Evolutionary conservation across 2,113 vertebrate species (phyloP).

Genomic region (Tachysurus vachellii): DNA sequence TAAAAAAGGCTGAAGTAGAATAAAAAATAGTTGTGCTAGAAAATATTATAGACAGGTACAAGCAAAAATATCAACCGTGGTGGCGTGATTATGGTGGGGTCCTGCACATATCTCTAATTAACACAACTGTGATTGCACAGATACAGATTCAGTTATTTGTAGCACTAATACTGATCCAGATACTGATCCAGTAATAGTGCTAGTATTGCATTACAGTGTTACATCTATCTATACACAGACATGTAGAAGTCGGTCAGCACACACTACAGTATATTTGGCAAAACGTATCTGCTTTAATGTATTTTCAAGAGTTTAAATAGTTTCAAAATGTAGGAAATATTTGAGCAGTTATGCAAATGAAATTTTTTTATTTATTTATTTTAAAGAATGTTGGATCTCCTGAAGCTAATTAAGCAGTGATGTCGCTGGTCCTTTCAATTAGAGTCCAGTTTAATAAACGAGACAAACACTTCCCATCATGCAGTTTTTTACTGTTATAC

Average conservation of each 20-base stretch:
- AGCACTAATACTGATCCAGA: neutral
- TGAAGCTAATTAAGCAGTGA: conserved; percentile 18
- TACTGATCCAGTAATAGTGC: neutral
- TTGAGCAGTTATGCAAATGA: neutral
- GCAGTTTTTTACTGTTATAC: neutral
- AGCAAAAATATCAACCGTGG: too few relatives aligned
- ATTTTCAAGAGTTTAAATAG: neutral
- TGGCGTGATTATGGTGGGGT: too few relatives aligned
- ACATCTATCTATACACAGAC: neutral
- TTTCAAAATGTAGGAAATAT: neutral
- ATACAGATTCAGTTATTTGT: neutral
- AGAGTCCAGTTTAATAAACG: neutral
- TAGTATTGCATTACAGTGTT: neutral
- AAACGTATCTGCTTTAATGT: neutral
- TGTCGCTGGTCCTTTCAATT: neutral
- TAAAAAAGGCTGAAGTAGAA: neutral
- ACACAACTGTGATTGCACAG: neutral
- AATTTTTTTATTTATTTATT: conserved; percentile 2
- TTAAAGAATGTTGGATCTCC: conserved; percentile 9
- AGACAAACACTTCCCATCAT: neutral
- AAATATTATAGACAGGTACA: neutral
- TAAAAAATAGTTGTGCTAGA: too few relatives aligned
- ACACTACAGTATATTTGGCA: neutral
- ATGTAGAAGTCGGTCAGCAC: neutral
- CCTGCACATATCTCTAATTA: neutral